A percentile compares a stretch with the other conserved stretches of the same genome.
These are phyloP conservation scores for Dusona sp. DNA, from an alignment of 2,888 invertebrate genomes.

Conservation along the genomic window DNA sequence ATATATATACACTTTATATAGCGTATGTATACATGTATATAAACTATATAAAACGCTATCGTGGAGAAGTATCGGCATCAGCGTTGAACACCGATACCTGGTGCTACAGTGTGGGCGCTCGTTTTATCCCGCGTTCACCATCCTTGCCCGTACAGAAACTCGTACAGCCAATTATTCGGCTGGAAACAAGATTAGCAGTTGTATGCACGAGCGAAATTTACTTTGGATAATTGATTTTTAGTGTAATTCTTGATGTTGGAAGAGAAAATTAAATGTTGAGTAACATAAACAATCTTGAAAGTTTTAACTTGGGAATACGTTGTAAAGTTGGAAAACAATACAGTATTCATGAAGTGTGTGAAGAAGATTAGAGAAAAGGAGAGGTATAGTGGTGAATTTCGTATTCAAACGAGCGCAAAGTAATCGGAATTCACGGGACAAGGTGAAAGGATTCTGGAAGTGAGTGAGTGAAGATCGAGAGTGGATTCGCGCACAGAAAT, in stretches of 20 bases:
- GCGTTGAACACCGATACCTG: slow-evolving; percentile 43
- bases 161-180: slow-evolving; percentile 60
- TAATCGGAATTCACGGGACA: slow-evolving; percentile 58
- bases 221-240: slow-evolving; percentile 13
- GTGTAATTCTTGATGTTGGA: not conserved
- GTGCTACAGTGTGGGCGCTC: slow-evolving; percentile 56
- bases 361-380: not conserved
- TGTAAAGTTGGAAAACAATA: not conserved
- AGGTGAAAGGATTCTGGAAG: slow-evolving; percentile 62
- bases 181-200: slow-evolving; percentile 29
- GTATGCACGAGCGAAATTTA: not conserved
- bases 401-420: slow-evolving; percentile 40
- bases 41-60: slow-evolving; percentile 48
- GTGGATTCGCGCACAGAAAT: slow-evolving; percentile 51
- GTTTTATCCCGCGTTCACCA: slow-evolving; percentile 56
- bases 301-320: not conserved
- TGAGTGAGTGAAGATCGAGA: slow-evolving; percentile 65
- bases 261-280: not conserved
- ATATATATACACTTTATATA: slow-evolving; percentile 7
- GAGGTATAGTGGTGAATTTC: not conserved
- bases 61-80: slow-evolving; percentile 61
- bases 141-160: slow-evolving; percentile 14
- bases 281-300: not conserved
- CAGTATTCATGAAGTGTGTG: not conserved
- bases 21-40: slow-evolving; percentile 19